Percentiles rank a stretch among this genome's conserved stretches.
Evolutionary conservation across 2,113 vertebrate species (phyloP).

Genomic region (Motacilla tschutschensis): DNA sequence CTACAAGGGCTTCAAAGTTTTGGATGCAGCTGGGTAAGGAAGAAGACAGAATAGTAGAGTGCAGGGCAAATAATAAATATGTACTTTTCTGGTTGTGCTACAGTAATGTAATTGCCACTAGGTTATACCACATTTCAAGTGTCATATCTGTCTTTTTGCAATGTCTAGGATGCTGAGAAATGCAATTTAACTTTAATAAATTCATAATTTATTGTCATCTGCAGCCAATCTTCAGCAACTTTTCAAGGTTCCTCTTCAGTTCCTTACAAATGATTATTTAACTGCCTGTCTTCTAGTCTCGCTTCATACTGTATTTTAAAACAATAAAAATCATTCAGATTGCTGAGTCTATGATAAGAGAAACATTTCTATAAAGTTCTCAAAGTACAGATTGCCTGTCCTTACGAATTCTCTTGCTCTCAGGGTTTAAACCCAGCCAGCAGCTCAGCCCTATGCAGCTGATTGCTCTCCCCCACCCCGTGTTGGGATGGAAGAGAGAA

Average conservation of each 20-base stretch:
- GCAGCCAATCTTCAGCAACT: neutral
- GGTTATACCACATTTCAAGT: neutral
- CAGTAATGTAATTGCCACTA: neutral
- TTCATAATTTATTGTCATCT: neutral
- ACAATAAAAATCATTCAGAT: neutral
- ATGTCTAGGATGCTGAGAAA: neutral
- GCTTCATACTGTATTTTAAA: neutral
- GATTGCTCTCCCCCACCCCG: rapidly evolving
- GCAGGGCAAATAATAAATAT: neutral
- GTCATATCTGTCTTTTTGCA: neutral
- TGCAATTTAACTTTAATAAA: neutral
- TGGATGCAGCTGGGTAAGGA: neutral
- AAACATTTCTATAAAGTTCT: slow-evolving; percentile 1
- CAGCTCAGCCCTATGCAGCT: rapidly evolving
- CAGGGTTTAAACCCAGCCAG: neutral
- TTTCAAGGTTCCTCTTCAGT: neutral
- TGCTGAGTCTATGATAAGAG: neutral
- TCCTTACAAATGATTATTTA: neutral
- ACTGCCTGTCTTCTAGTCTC: neutral
- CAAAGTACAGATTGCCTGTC: neutral
- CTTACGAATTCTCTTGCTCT: neutral
- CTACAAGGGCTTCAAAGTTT: neutral
- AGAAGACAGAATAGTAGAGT: neutral
- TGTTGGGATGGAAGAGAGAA: neutral
- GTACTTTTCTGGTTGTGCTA: neutral